Evolutionary conservation across 2,113 vertebrate species (phyloP).

Genomic region (Globicephala melas): DNA sequence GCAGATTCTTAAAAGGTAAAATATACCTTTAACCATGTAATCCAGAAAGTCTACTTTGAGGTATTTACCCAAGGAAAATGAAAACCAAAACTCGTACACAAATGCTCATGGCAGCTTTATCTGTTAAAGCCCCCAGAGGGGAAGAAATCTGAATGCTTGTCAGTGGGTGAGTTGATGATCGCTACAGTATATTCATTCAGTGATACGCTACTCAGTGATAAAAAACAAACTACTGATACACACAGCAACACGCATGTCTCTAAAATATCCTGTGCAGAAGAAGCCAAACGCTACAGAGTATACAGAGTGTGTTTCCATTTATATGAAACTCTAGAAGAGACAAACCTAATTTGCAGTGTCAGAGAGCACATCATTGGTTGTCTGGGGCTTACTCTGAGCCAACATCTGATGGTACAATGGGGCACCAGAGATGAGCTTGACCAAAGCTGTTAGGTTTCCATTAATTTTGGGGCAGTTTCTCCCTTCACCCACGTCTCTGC

Average conservation of each 20-base stretch:
- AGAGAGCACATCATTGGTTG: neutral
- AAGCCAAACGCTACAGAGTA: neutral
- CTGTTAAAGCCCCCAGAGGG: neutral
- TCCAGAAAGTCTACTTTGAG: neutral
- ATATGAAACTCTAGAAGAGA: neutral
- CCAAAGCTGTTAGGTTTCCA: neutral
- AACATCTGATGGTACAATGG: neutral
- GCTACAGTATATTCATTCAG: neutral
- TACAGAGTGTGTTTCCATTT: neutral
- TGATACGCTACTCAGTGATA: neutral
- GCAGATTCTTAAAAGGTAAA: neutral
- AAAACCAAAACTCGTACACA: neutral
- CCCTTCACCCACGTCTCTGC: neutral
- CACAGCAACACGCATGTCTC: neutral
- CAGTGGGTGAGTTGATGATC: neutral
- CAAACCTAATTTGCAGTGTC: neutral
- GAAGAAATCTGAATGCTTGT: neutral
- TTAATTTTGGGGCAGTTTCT: neutral
- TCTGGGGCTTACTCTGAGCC: neutral
- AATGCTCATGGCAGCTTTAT: neutral
- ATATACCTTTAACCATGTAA: neutral
- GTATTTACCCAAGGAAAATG: neutral
- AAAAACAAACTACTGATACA: neutral
- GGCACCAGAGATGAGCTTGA: neutral
- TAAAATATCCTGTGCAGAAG: neutral